phyloP scores from a whole-genome alignment of 2,113 vertebrate species.

The rat (Rattus norvegicus) region DNA sequence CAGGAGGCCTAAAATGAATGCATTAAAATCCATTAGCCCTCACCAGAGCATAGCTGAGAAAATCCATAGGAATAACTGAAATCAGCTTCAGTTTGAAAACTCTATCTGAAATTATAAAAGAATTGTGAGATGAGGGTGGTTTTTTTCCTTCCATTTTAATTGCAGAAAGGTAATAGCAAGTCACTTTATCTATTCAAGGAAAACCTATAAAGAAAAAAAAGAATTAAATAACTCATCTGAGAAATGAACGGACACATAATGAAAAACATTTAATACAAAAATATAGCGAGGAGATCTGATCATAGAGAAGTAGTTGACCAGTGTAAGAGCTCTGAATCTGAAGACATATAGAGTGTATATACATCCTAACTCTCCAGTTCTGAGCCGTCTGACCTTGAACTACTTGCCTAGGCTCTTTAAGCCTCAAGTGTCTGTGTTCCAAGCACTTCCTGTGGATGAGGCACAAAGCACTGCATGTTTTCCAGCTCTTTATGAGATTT shows the following conservation, averaged over 20 bases:
- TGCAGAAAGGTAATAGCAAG: not conserved
- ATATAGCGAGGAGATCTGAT: not conserved
- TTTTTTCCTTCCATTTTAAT: slow-evolving; percentile 5
- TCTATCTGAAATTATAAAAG: not conserved
- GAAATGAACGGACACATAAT: not conserved
- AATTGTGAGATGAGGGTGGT: not conserved
- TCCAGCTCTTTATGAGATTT: not conserved
- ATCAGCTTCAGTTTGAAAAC: not conserved
- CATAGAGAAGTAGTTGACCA: not conserved
- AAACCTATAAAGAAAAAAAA: not conserved
- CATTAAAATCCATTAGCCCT: not conserved
- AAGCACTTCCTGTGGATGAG: not conserved
- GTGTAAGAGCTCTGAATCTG: not conserved
- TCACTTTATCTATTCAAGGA: slow-evolving; percentile 12
- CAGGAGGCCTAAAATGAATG: not conserved
- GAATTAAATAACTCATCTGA: not conserved
- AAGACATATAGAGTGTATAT: not conserved
- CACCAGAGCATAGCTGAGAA: not conserved
- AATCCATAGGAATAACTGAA: not conserved
- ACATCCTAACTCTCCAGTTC: not conserved
- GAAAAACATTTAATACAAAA: not conserved
- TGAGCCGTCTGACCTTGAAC: slow-evolving; percentile 43
- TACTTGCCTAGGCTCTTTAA: not conserved
- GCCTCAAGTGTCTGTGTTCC: not conserved
- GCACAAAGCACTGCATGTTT: not conserved